Conservation (phyloP, 2,888 invertebrate species). For the Thereva unica region DNA sequence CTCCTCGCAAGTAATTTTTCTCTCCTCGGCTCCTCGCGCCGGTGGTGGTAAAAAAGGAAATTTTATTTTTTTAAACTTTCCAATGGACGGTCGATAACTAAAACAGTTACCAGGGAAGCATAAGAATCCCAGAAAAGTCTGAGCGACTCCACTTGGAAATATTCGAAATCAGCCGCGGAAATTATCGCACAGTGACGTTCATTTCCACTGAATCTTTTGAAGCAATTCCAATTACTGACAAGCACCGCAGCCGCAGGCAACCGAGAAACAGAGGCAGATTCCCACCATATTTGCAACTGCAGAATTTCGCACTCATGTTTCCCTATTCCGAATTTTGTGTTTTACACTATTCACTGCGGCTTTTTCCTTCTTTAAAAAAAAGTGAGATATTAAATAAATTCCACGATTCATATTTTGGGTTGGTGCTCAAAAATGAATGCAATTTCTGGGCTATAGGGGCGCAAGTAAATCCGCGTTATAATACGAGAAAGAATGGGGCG, state of each 20-base stretch:
- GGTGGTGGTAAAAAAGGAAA: background rate
- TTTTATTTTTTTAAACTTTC: conserved; percentile 28
- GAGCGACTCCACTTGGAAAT: conserved; percentile 23
- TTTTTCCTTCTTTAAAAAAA: conserved; percentile 41
- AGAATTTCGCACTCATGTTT: conserved; percentile 43
- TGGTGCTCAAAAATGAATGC: no score
- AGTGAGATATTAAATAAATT: background rate
- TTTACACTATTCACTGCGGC: conserved; percentile 53
- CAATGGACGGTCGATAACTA: conserved; percentile 55
- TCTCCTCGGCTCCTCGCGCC: conserved; percentile 1
- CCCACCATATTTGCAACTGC: no score
- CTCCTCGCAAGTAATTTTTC: background rate
- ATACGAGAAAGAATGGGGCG: no score
- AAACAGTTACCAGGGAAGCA: conserved; percentile 56
- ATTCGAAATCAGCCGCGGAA: conserved; percentile 20
- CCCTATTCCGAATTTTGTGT: conserved; percentile 54
- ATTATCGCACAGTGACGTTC: no score
- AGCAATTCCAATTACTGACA: no score
- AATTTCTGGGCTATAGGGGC: no score
- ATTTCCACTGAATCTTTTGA: no score
- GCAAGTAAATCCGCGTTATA: no score
- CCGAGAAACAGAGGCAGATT: no score
- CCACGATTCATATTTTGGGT: no score
- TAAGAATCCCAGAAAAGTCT: conserved; percentile 14
- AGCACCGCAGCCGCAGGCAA: no score